Percentiles rank a stretch among this genome's conserved stretches.
Conservation (phyloP, 2,888 invertebrate genomes). For the Mesorhabditis belari region DNA sequence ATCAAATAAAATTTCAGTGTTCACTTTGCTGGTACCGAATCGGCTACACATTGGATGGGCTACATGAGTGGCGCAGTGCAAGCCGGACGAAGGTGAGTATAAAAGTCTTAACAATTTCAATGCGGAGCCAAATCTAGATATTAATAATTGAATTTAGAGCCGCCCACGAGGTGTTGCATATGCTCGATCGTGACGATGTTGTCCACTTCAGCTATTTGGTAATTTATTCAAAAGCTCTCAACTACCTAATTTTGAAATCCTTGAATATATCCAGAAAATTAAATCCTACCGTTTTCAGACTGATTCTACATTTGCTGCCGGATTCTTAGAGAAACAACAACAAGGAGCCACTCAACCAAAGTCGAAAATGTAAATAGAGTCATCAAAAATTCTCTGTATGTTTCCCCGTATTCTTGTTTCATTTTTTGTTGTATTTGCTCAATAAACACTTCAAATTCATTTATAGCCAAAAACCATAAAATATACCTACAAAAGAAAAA, state of each 20-base stretch:
- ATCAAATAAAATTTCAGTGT: conserved; percentile 21
- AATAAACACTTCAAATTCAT: too few relatives aligned
- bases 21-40: conserved; percentile 54
- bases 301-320: background rate
- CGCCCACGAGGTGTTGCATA: conserved; percentile 18
- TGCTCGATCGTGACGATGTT: conserved; percentile 11
- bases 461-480: too few relatives aligned
- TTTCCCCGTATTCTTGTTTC: too few relatives aligned
- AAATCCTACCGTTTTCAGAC: background rate
- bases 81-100: conserved; percentile 6
- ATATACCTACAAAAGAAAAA: too few relatives aligned
- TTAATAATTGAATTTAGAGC: conserved; percentile 13
- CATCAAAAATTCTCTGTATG: too few relatives aligned
- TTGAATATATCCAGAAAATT: too few relatives aligned
- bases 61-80: conserved; percentile 54
- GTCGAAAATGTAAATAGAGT: background rate
- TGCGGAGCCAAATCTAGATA: background rate
- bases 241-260: too few relatives aligned
- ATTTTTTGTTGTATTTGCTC: too few relatives aligned
- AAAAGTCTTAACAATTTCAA: background rate
- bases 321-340: background rate
- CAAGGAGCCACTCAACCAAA: background rate
- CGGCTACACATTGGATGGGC: conserved; percentile 53
- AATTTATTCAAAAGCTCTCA: background rate
- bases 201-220: conserved; percentile 18